Evolutionary conservation across 2,888 invertebrate genomes (phyloP).

Genomic region (Plagodis pulveraria): DNA sequence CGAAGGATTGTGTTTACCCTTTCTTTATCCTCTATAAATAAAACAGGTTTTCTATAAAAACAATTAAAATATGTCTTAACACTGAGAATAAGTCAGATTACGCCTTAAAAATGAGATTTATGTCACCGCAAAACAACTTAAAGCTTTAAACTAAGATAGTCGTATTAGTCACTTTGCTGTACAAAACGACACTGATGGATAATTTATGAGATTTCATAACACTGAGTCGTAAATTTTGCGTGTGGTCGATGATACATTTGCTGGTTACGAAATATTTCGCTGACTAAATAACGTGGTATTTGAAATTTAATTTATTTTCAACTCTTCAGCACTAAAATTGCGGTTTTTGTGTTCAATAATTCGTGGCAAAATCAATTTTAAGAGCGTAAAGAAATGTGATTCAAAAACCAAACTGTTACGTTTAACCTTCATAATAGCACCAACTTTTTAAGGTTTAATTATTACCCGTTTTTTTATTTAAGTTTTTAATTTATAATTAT

Average conservation of each 20-base stretch:
- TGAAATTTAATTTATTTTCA: not conserved
- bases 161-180: slow-evolving; percentile 37
- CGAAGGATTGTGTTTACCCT: not conserved
- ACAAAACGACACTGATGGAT: slow-evolving; percentile 24
- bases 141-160: slow-evolving; percentile 28
- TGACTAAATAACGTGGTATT: slow-evolving; percentile 24
- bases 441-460: too few species aligned
- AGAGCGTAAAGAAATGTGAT: too few species aligned
- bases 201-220: slow-evolving; percentile 31
- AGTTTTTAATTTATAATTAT: too few species aligned
- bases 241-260: slow-evolving; percentile 27
- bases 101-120: slow-evolving; percentile 35
- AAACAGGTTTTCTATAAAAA: slow-evolving; percentile 33
- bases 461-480: too few species aligned
- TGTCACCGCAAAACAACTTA: slow-evolving; percentile 33
- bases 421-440: too few species aligned
- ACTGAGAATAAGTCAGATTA: slow-evolving; percentile 26
- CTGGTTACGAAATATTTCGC: slow-evolving; percentile 23
- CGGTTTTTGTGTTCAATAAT: too few species aligned
- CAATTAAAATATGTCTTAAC: slow-evolving; percentile 28
- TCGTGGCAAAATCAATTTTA: too few species aligned
- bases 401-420: too few species aligned
- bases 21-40: slow-evolving; percentile 35
- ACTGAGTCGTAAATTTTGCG: slow-evolving; percentile 30
- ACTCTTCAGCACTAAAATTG: too few species aligned